Percentiles rank a stretch among this genome's conserved stretches.
These are phyloP conservation scores for Nephrotoma appendiculata DNA, from an alignment of 2,888 invertebrate genomes.

Conservation along the genomic window DNA sequence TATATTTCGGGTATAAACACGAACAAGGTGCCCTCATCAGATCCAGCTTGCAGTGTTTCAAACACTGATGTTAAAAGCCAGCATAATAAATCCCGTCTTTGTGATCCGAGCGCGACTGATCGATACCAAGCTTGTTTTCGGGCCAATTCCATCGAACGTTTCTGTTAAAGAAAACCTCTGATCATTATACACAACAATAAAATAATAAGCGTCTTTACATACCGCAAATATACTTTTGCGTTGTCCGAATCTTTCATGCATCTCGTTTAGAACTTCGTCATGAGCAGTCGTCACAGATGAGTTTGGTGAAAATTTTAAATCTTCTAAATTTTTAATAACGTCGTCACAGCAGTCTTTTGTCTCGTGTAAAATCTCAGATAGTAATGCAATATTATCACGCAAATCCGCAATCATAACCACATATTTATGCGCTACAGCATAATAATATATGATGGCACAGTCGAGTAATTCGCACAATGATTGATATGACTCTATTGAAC, in stretches of 20 bases:
- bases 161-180: slow-evolving; percentile 16
- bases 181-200: not conserved
- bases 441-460: slow-evolving; percentile 27
- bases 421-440: slow-evolving; percentile 31
- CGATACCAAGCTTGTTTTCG: slow-evolving; percentile 52
- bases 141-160: slow-evolving; percentile 40
- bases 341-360: slow-evolving; percentile 27
- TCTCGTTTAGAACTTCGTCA: slow-evolving; percentile 24
- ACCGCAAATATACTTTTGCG: slow-evolving; percentile 30
- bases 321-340: slow-evolving; percentile 23
- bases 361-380: slow-evolving; percentile 29
- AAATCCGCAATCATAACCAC: slow-evolving; percentile 29
- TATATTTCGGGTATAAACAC: slow-evolving; percentile 55
- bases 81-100: slow-evolving; percentile 37
- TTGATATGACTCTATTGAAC: slow-evolving; percentile 19
- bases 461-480: slow-evolving; percentile 28
- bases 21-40: slow-evolving; percentile 40
- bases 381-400: slow-evolving; percentile 29
- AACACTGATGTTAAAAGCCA: slow-evolving; percentile 40
- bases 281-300: slow-evolving; percentile 24
- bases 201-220: slow-evolving; percentile 5
- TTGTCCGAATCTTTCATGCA: slow-evolving; percentile 26
- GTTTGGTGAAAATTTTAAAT: slow-evolving; percentile 22
- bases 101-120: slow-evolving; percentile 41
- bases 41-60: slow-evolving; percentile 35